These are phyloP conservation scores for Leptopilina drosophilae DNA, from an alignment of 2,888 invertebrate species.

Conservation along the genomic window DNA sequence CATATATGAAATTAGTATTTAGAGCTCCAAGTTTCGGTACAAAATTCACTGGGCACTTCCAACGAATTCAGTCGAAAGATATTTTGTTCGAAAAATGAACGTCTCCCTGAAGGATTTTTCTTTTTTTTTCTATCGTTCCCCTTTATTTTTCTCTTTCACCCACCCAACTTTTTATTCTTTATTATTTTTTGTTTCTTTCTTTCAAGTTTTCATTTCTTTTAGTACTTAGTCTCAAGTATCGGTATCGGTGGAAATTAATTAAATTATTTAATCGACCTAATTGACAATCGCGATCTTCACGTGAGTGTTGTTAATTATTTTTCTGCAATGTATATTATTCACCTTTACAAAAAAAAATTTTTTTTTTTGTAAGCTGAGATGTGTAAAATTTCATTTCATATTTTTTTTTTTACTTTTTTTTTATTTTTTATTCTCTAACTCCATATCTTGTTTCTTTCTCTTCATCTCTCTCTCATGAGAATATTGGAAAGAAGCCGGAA, in stretches of 20 bases:
- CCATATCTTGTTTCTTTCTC: background rate
- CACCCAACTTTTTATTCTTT: constrained; percentile 32
- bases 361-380: constrained; percentile 11
- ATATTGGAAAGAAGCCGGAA: constrained; percentile 42
- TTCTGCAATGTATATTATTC: constrained; percentile 22
- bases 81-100: constrained; percentile 65
- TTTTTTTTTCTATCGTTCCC: constrained; percentile 43
- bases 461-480: constrained; percentile 29
- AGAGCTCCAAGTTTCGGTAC: constrained; percentile 72
- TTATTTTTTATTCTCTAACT: background rate
- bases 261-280: constrained; percentile 34
- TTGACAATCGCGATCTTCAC: constrained; percentile 40
- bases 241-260: constrained; percentile 32
- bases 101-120: constrained; percentile 53
- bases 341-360: constrained; percentile 22
- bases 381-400: background rate
- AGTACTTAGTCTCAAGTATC: constrained; percentile 21
- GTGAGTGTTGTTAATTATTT: constrained; percentile 27
- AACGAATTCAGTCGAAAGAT: constrained; percentile 54
- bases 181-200: background rate
- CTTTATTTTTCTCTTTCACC: constrained; percentile 33
- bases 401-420: background rate
- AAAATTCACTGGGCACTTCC: constrained; percentile 71
- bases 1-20: constrained; percentile 76
- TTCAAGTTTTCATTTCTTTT: constrained; percentile 18